A percentile compares a stretch with the other conserved stretches of the same genome.
Conservation (phyloP, 2,113 vertebrate species). For the Pipa parva region DNA sequence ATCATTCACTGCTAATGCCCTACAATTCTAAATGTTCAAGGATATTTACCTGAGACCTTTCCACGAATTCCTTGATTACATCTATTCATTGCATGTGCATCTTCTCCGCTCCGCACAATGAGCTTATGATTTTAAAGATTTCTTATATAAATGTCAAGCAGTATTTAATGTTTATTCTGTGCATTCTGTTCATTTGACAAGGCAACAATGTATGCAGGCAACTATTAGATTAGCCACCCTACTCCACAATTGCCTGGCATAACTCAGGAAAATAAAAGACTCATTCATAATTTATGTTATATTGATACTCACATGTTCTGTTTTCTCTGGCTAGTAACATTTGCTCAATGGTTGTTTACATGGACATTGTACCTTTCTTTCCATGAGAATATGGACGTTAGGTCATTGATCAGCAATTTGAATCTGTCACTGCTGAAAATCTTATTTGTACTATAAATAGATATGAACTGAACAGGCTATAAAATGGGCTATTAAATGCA, state of each 20-base stretch:
- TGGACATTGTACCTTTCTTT: conserved; percentile 13
- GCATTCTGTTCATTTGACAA: conserved; percentile 20
- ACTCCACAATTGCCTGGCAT: neutral
- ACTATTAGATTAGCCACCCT: conserved; percentile 34
- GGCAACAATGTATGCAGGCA: conserved; percentile 49
- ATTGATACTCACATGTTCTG: conserved; percentile 43
- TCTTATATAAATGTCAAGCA: conserved; percentile 29
- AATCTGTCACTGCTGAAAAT: conserved; percentile 29
- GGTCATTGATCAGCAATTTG: conserved; percentile 24
- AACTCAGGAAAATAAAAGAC: conserved; percentile 44
- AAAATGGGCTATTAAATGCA: too few relatives aligned
- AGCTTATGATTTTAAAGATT: conserved; percentile 23
- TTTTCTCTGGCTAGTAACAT: conserved; percentile 28
- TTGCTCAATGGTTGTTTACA: conserved; percentile 8
- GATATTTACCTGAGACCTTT: conserved; percentile 20
- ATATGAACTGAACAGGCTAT: conserved; percentile 8
- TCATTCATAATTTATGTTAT: conserved; percentile 39
- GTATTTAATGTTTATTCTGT: neutral
- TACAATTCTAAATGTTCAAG: neutral
- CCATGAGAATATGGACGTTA: neutral
- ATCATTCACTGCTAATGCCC: neutral
- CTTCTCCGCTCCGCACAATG: neutral
- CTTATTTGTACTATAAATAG: conserved; percentile 23
- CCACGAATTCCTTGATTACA: conserved; percentile 19
- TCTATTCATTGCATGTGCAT: conserved; percentile 15